These are phyloP conservation scores for Falco biarmicus DNA, from an alignment of 2,797 vertebrate species.

Conservation along the genomic window DNA sequence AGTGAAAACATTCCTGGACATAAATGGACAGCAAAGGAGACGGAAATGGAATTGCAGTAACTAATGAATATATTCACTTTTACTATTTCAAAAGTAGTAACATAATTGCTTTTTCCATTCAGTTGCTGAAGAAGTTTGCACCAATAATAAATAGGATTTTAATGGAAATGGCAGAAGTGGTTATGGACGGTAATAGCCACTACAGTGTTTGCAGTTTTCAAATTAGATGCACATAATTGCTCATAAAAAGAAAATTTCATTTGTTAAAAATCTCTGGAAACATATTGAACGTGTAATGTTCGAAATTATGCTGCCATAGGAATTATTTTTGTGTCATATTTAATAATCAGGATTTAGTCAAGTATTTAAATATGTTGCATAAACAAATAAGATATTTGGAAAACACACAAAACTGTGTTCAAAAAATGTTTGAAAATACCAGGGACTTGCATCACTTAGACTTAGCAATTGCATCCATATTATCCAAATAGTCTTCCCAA, in stretches of 20 bases:
- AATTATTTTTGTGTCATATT: slow-evolving; percentile 53
- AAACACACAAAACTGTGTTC: background rate
- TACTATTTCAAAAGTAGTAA: slow-evolving; percentile 72
- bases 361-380: slow-evolving; percentile 33
- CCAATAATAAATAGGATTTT: slow-evolving; percentile 73
- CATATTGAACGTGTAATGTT: background rate
- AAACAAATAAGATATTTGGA: slow-evolving; percentile 17
- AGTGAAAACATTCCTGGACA: slow-evolving; percentile 56
- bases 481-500: background rate
- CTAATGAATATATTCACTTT: slow-evolving; percentile 69
- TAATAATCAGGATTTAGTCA: slow-evolving; percentile 50
- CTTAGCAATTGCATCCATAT: background rate
- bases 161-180: slow-evolving; percentile 67
- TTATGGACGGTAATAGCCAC: slow-evolving; percentile 66
- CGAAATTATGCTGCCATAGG: slow-evolving; percentile 16
- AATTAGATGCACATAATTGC: slow-evolving; percentile 65
- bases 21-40: slow-evolving; percentile 51
- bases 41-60: slow-evolving; percentile 60
- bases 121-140: slow-evolving; percentile 64
- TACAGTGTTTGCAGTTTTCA: slow-evolving; percentile 65
- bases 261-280: slow-evolving; percentile 59
- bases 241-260: slow-evolving; percentile 61
- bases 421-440: background rate
- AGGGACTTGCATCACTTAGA: background rate
- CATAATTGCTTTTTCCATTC: slow-evolving; percentile 74